Percentiles rank a stretch among this genome's conserved stretches.
These are phyloP conservation scores for Halcyon leucocephala DNA, from an alignment of 2,797 vertebrate species.

Conservation along the genomic window DNA sequence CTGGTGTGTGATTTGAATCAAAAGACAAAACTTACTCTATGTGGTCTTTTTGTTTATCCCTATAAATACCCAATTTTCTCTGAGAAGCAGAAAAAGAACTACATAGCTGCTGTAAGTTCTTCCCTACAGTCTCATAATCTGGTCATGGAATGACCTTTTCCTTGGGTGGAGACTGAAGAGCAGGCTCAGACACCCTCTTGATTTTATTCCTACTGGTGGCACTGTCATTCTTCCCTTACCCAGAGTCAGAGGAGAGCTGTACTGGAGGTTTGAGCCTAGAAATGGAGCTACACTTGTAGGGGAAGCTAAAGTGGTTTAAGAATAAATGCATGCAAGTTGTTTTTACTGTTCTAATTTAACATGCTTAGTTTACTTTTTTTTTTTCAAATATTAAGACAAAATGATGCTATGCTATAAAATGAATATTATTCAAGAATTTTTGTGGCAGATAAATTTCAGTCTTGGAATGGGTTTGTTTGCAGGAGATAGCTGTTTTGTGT, in stretches of 20 bases:
- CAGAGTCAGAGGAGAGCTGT: neutral
- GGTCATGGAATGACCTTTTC: neutral
- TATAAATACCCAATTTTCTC: neutral
- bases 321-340: neutral
- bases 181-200: accelerated
- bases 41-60: neutral
- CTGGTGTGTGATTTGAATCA: neutral
- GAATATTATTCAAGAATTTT: neutral
- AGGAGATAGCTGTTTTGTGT: neutral
- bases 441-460: neutral
- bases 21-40: accelerated
- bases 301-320: neutral
- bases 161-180: neutral
- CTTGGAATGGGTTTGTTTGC: neutral
- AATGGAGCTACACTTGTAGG: neutral
- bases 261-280: neutral
- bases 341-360: neutral
- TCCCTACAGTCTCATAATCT: neutral
- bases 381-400: neutral
- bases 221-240: neutral
- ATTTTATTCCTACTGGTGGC: neutral
- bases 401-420: neutral
- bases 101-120: accelerated
- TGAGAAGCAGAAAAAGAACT: neutral
- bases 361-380: neutral